phyloP scores from a whole-genome alignment of 2,113 vertebrate species.

The Okapia johnstoni region DNA sequence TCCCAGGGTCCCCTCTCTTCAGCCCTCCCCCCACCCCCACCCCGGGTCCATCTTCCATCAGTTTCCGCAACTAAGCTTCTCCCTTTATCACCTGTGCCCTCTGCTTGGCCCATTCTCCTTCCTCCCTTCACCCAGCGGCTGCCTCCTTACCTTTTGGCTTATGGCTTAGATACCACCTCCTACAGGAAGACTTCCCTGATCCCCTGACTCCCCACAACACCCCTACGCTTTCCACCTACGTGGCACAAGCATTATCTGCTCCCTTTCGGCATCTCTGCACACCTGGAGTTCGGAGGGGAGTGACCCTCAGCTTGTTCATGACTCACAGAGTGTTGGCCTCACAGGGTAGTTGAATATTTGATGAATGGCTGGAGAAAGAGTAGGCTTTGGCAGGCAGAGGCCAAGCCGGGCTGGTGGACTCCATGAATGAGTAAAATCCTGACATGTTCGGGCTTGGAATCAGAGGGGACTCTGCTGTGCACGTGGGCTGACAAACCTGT shows the following conservation, averaged over 20 bases:
- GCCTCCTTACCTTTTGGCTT: background rate
- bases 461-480: background rate
- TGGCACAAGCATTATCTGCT: background rate
- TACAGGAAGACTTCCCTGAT: background rate
- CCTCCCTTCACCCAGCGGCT: background rate
- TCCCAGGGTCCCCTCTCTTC: too few relatives aligned
- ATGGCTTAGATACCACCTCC: background rate
- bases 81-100: background rate
- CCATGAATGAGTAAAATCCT: background rate
- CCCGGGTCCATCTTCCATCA: background rate
- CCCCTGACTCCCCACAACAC: background rate
- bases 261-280: background rate
- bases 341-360: too few relatives aligned
- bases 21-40: fast-evolving
- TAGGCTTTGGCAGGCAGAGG: background rate
- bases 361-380: background rate
- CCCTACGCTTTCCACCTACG: fast-evolving
- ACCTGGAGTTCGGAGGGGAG: background rate
- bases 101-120: background rate
- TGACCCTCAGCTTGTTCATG: background rate
- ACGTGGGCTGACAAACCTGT: fast-evolving
- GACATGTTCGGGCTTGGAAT: background rate
- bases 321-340: background rate
- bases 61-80: background rate
- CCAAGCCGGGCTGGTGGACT: background rate